phyloP scores from a whole-genome alignment of 1,140 invertebrate species.

The Drosophila rhopaloa region DNA sequence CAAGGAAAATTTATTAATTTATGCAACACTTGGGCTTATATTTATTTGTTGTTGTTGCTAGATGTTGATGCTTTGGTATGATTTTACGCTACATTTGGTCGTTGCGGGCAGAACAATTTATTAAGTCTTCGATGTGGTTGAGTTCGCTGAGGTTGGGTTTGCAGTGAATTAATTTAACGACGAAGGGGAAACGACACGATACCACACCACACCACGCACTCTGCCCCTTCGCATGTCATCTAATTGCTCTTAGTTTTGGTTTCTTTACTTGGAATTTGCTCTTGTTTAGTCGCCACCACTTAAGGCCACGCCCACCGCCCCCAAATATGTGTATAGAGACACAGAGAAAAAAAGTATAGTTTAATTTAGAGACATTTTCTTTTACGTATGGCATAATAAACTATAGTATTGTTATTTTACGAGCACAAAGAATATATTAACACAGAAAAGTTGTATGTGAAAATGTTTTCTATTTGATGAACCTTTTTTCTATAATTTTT shows the following conservation, averaged over 20 bases:
- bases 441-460: too few species aligned
- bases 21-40: conserved; percentile 67
- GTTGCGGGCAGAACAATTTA: conserved; percentile 39
- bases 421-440: too few species aligned
- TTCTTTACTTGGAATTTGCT: conserved; percentile 38
- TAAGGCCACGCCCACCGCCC: conserved; percentile 24
- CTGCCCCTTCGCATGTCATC: conserved; percentile 32
- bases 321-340: neutral
- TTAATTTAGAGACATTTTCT: neutral
- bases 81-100: conserved; percentile 73
- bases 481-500: neutral
- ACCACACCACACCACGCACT: neutral
- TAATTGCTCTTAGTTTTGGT: conserved; percentile 32
- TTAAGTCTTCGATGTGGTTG: conserved; percentile 44
- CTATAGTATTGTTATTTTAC: too few species aligned
- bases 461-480: too few species aligned
- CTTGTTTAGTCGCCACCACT: conserved; percentile 34
- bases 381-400: too few species aligned
- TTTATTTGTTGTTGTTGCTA: conserved; percentile 49
- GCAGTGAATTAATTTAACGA: conserved; percentile 31
- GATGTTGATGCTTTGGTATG: conserved; percentile 39
- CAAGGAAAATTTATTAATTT: conserved; percentile 68
- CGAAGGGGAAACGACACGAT: conserved; percentile 6
- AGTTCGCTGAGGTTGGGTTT: conserved; percentile 37
- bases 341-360: neutral